Percentiles rank a stretch among this genome's conserved stretches.
Conservation (phyloP, 2,797 vertebrate genomes). For the Acrocephalus scirpaceus region DNA sequence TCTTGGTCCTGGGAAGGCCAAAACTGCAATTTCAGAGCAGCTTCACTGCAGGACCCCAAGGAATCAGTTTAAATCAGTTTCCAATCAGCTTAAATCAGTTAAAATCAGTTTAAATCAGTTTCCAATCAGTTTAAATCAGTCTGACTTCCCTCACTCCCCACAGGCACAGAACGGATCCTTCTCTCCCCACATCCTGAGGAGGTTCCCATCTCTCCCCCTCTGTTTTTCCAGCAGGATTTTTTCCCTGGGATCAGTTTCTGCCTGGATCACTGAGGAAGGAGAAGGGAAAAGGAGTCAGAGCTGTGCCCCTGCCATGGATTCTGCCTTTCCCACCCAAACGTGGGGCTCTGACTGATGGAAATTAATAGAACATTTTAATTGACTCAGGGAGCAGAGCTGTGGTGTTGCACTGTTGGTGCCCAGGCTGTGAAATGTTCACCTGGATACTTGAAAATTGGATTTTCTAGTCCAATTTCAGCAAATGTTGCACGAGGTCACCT, state of each 20-base stretch:
- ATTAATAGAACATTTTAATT: not conserved
- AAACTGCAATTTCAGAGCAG: not conserved
- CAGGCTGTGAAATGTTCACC: not conserved
- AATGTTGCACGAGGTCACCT: not conserved
- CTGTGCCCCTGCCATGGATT: not conserved
- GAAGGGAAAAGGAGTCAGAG: not conserved
- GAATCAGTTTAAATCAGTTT: not conserved
- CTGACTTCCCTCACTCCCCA: not conserved
- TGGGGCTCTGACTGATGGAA: not conserved
- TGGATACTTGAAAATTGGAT: not conserved
- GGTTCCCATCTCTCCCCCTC: not conserved
- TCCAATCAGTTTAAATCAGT: not conserved
- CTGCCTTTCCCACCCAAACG: fast-evolving
- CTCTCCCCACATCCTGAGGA: not conserved
- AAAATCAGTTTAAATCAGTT: not conserved
- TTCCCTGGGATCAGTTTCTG: not conserved
- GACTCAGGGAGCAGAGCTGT: not conserved
- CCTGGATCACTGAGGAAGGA: not conserved
- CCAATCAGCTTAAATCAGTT: not conserved
- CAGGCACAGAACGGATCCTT: not conserved
- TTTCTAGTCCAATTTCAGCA: not conserved
- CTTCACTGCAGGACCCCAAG: not conserved
- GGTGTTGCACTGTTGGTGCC: not conserved
- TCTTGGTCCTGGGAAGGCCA: not conserved
- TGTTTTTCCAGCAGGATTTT: not conserved